Percentiles rank a stretch among this genome's conserved stretches.
phyloP scores from a whole-genome alignment of 2,113 vertebrate species.

The Carlito syrichta region DNA sequence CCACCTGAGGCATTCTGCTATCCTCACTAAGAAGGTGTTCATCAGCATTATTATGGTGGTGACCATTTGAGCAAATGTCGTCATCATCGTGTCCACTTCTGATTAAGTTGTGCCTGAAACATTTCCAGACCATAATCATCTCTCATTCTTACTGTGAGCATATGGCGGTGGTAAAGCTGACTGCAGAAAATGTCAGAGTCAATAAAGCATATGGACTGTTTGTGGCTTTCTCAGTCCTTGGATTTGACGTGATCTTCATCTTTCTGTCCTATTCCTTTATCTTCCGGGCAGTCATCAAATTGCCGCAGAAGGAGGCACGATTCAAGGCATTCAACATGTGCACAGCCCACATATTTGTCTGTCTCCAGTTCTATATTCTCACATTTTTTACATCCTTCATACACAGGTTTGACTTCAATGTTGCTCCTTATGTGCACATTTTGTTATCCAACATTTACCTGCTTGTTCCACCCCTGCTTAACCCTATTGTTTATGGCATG shows the following conservation, averaged over 20 bases:
- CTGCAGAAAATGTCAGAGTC: not conserved
- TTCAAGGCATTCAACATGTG: constrained; percentile 75
- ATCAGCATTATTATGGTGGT: not conserved
- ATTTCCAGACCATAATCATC: not conserved
- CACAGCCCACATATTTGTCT: constrained; percentile 71
- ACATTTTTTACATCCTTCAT: constrained; percentile 63
- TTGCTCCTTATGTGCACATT: constrained; percentile 41
- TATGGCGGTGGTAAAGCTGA: not conserved
- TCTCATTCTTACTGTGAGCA: constrained; percentile 40
- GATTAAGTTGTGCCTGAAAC: not conserved
- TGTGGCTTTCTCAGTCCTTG: constrained; percentile 41
- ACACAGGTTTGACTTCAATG: constrained; percentile 29
- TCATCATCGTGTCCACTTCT: constrained; percentile 2
- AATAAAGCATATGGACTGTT: constrained; percentile 34
- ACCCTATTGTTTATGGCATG: constrained; percentile 58
- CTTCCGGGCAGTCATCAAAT: constrained; percentile 57
- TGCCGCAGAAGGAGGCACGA: constrained; percentile 28
- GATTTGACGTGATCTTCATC: constrained; percentile 38
- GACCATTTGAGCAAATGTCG: not conserved
- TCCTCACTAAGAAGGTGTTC: not conserved
- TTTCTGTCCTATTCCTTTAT: constrained; percentile 50
- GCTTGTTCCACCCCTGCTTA: constrained; percentile 52
- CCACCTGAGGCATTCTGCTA: not conserved
- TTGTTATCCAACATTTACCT: constrained; percentile 55
- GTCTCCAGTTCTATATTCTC: constrained; percentile 78